Evolutionary conservation across 2,797 vertebrate genomes (phyloP).

Genomic region (Enteromius paludinosus): DNA sequence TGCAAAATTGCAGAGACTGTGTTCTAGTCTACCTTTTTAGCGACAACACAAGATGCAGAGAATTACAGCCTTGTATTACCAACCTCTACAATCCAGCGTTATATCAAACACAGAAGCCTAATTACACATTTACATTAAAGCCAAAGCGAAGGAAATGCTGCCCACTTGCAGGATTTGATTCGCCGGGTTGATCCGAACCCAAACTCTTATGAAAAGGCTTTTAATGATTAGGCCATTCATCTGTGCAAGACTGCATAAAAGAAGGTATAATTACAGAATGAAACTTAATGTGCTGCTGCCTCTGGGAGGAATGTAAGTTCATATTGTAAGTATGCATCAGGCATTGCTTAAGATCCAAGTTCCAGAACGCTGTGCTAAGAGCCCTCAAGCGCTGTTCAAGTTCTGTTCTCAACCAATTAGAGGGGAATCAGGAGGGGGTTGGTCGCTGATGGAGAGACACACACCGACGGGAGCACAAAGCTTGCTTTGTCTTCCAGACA

Average conservation of each 20-base stretch:
- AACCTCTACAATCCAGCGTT: neutral
- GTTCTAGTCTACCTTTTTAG: neutral
- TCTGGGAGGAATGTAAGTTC: constrained; percentile 5
- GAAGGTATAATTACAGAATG: constrained; percentile 9
- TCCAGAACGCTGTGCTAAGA: constrained; percentile 22
- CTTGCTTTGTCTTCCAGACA: constrained; percentile 45
- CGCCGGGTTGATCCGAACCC: constrained; percentile 1
- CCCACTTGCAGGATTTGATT: constrained; percentile 1
- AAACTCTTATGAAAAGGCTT: constrained; percentile 8
- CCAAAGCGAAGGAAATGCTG: constrained; percentile 8
- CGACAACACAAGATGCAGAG: neutral
- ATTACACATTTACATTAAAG: constrained; percentile 27
- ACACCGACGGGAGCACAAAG: constrained; percentile 48
- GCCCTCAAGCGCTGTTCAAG: constrained; percentile 22
- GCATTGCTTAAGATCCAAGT: constrained; percentile 1
- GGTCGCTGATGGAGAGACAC: constrained; percentile 24
- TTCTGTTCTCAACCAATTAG: constrained; percentile 47
- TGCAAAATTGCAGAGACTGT: neutral
- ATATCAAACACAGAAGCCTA: constrained; percentile 18
- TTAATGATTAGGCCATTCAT: constrained; percentile 31
- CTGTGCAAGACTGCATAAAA: constrained; percentile 4
- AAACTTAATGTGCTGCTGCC: neutral
- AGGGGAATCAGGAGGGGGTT: constrained; percentile 29
- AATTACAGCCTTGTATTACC: neutral
- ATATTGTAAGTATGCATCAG: constrained; percentile 10